Conservation (phyloP, 2,888 invertebrate species). For the Lobophora halterata region DNA sequence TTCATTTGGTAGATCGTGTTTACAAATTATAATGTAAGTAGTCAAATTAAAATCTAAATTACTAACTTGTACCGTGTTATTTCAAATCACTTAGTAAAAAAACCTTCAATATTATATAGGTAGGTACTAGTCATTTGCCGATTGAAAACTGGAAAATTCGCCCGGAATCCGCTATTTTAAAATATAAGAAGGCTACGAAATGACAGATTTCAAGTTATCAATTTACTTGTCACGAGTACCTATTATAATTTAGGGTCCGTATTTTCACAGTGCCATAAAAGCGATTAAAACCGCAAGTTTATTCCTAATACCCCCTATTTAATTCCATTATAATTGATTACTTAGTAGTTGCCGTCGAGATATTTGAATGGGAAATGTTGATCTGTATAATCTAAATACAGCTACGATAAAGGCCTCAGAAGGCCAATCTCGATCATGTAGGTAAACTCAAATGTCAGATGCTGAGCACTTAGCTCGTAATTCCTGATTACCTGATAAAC, state of each 20-base stretch:
- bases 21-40: no score
- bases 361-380: constrained; percentile 13
- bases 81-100: constrained; percentile 6
- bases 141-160: no score
- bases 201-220: no score
- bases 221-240: no score
- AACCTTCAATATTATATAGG: neutral
- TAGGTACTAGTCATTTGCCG: no score
- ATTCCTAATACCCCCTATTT: constrained; percentile 6
- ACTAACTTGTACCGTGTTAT: neutral
- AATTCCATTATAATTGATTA: constrained; percentile 2
- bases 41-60: no score
- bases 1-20: no score
- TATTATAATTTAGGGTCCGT: neutral
- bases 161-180: no score
- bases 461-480: constrained; percentile 37
- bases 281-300: neutral
- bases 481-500: constrained; percentile 42
- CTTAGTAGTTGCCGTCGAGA: constrained; percentile 12
- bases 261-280: constrained; percentile 2
- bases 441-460: constrained; percentile 41
- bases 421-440: constrained; percentile 33
- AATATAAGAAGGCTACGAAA: no score
- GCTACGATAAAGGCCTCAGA: constrained; percentile 4
- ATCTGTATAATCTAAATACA: neutral